Evolutionary conservation across 2,888 invertebrate genomes (phyloP).

Genomic region (Cancer borealis): DNA sequence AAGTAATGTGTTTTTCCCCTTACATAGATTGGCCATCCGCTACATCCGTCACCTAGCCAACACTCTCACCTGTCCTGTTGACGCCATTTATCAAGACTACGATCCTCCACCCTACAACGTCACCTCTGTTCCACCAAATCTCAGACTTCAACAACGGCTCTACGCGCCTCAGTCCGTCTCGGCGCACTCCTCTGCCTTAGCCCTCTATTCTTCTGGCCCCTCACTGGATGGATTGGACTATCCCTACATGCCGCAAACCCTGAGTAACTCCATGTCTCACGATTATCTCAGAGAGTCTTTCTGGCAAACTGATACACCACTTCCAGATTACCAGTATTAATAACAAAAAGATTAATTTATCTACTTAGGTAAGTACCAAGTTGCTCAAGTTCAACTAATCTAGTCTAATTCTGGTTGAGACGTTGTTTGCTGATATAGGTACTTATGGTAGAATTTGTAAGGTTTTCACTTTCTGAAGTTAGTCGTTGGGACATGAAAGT

Average conservation of each 20-base stretch:
- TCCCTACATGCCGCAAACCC: slow-evolving; percentile 71
- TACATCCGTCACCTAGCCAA: slow-evolving; percentile 77
- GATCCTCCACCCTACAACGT: slow-evolving; percentile 77
- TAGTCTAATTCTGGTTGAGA: background rate
- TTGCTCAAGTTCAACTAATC: slow-evolving; percentile 17
- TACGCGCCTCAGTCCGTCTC: slow-evolving; percentile 61
- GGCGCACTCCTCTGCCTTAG: slow-evolving; percentile 55
- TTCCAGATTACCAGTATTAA: slow-evolving; percentile 69
- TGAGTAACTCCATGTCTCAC: slow-evolving; percentile 41
- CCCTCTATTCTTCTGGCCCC: slow-evolving; percentile 57
- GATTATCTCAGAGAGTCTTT: slow-evolving; percentile 68
- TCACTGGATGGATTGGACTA: slow-evolving; percentile 67
- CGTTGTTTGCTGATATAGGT: background rate
- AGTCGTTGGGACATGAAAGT: background rate
- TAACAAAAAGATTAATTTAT: background rate
- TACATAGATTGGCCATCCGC: slow-evolving; percentile 75
- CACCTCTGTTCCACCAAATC: slow-evolving; percentile 67
- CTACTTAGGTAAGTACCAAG: slow-evolving; percentile 26
- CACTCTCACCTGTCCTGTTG: slow-evolving; percentile 69
- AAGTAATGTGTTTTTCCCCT: background rate
- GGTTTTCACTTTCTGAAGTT: background rate
- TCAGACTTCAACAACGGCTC: slow-evolving; percentile 71
- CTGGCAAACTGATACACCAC: slow-evolving; percentile 64
- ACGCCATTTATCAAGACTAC: slow-evolving; percentile 71
- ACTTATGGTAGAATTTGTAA: background rate